These are phyloP conservation scores for Acromyrmex echinatior DNA, from an alignment of 1,140 invertebrate species.

Conservation along the genomic window DNA sequence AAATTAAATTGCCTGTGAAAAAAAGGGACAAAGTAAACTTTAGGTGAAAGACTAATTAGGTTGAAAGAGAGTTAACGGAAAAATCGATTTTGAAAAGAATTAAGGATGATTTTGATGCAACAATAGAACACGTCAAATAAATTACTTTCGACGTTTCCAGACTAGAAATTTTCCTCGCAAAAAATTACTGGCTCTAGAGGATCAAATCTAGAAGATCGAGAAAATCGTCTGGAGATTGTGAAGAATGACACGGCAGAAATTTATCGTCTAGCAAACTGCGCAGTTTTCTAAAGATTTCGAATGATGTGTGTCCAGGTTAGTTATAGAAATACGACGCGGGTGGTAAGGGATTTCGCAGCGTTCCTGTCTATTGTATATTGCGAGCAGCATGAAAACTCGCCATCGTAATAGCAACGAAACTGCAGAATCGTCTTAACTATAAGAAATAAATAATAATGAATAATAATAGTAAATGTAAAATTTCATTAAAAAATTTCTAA, in stretches of 20 bases:
- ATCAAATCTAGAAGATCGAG: background rate
- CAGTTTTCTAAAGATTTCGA: slow-evolving; percentile 23
- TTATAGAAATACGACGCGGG: slow-evolving; percentile 2
- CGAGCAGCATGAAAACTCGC: background rate
- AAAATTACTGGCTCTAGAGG: background rate
- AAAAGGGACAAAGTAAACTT: background rate
- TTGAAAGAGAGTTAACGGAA: background rate
- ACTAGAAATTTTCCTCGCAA: background rate
- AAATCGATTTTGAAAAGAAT: background rate
- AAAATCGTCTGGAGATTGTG: background rate
- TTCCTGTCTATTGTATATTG: background rate
- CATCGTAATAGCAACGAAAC: background rate
- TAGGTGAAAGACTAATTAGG: background rate
- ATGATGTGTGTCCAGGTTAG: background rate
- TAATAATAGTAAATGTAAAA: background rate
- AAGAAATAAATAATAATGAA: background rate
- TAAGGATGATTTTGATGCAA: background rate
- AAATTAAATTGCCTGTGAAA: background rate
- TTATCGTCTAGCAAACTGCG: background rate
- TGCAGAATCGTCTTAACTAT: background rate
- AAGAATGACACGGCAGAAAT: slow-evolving; percentile 1
- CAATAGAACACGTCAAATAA: background rate
- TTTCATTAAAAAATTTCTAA: too few relatives aligned
- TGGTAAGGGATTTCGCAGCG: slow-evolving; percentile 7
- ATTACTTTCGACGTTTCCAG: background rate